Evolutionary conservation across 2,797 vertebrate genomes (phyloP).

Genomic region (Hipposideros larvatus): DNA sequence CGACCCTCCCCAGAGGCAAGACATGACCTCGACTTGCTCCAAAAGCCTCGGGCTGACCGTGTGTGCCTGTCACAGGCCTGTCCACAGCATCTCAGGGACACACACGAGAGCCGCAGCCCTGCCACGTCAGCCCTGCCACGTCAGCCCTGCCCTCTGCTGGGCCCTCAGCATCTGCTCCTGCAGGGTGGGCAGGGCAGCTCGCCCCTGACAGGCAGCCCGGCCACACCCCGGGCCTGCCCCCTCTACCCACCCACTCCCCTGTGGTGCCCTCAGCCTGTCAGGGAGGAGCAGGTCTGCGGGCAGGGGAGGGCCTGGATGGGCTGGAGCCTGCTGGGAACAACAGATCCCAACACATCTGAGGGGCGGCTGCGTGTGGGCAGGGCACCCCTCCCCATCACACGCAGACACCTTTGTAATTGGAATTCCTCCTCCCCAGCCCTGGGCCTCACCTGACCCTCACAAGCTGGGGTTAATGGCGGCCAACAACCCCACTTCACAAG

Average conservation of each 20-base stretch:
- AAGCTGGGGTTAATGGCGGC: neutral
- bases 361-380: neutral
- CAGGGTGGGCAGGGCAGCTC: neutral
- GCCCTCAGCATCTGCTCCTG: neutral
- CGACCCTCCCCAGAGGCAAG: neutral
- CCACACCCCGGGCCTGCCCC: neutral
- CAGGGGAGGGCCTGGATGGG: neutral
- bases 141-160: neutral
- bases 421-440: neutral
- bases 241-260: neutral
- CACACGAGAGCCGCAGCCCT: neutral
- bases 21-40: neutral
- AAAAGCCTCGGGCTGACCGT: neutral
- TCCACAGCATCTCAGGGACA: too few species aligned
- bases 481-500: rapidly evolving
- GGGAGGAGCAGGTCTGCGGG: neutral
- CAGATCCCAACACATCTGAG: neutral
- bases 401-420: neutral
- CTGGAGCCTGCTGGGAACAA: neutral
- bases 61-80: neutral
- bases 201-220: neutral
- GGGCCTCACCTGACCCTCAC: neutral
- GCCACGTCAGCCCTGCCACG: neutral
- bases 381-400: too few species aligned
- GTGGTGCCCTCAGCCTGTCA: neutral